Percentiles rank a stretch among this genome's conserved stretches.
Evolutionary conservation across 64 coral and sea anemone genomes (phyloP).

Genomic region (Stichodactyla mertensii): DNA sequence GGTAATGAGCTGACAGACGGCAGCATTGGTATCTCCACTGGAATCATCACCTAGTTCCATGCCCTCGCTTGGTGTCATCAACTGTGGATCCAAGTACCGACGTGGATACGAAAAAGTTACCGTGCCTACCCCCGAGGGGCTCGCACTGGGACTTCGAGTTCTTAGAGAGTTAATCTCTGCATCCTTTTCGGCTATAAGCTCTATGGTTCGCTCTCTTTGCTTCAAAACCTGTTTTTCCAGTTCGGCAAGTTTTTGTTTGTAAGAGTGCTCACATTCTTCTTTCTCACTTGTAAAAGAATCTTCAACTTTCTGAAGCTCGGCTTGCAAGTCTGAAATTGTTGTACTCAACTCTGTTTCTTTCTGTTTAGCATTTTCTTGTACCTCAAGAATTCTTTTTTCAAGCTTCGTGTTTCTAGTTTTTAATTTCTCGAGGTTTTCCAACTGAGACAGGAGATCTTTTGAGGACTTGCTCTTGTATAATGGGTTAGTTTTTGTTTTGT

Average conservation of each 20-base stretch:
- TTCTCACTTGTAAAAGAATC: conserved; percentile 47
- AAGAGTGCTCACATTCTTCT: conserved; percentile 44
- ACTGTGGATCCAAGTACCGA: conserved; percentile 51
- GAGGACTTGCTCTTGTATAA: conserved; percentile 50
- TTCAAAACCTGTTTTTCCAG: conserved; percentile 92
- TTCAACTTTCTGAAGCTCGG: conserved; percentile 32
- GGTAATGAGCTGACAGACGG: conserved; percentile 70
- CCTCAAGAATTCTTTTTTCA: conserved; percentile 65
- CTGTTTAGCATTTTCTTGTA: conserved; percentile 40
- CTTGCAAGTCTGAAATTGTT: conserved; percentile 38
- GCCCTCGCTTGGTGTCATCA: not conserved
- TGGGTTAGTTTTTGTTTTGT: conserved; percentile 49
- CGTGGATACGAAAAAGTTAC: conserved; percentile 59
- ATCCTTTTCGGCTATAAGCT: conserved; percentile 86
- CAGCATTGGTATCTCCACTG: conserved; percentile 41
- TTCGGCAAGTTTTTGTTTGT: conserved; percentile 86
- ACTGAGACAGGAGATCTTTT: conserved; percentile 50
- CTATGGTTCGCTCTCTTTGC: conserved; percentile 80
- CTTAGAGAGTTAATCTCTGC: conserved; percentile 70
- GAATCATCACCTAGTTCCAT: conserved; percentile 41
- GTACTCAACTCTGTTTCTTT: conserved; percentile 59
- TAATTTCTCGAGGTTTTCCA: conserved; percentile 59
- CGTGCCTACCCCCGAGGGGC: conserved; percentile 28
- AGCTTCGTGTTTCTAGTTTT: conserved; percentile 60
- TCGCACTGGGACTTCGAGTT: conserved; percentile 36